phyloP scores from a whole-genome alignment of 2,113 vertebrate genomes.

The Tinamus guttatus region DNA sequence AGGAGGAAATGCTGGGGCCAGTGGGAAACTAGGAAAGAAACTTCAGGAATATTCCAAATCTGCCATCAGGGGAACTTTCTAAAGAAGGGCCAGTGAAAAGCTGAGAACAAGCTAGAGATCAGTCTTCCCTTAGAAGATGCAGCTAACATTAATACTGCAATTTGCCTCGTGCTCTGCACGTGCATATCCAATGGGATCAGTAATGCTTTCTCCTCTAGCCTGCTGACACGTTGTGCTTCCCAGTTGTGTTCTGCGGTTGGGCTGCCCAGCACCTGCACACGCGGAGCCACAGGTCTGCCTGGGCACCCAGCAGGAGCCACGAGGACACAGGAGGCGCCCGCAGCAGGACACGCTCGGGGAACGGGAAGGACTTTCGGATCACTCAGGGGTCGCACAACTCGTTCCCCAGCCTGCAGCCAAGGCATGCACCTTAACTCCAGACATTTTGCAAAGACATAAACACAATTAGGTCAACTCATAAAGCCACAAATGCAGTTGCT shows the following conservation, averaged over 20 bases:
- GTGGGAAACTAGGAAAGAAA: neutral
- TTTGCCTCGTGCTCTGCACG: neutral
- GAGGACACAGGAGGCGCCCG: neutral
- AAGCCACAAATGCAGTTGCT: neutral
- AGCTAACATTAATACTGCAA: neutral
- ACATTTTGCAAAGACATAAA: neutral
- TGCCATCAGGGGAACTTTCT: neutral
- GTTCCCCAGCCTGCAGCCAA: neutral
- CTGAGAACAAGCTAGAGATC: neutral
- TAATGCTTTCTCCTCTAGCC: neutral
- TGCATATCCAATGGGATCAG: neutral
- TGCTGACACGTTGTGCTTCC: neutral
- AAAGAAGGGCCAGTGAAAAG: neutral
- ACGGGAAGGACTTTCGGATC: neutral
- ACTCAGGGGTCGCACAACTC: neutral
- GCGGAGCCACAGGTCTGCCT: neutral
- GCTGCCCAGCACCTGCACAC: neutral
- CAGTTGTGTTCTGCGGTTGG: neutral
- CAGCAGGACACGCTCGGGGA: neutral
- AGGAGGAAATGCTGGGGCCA: neutral
- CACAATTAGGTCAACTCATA: neutral
- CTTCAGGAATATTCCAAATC: neutral
- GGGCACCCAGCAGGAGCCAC: neutral
- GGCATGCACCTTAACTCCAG: neutral
- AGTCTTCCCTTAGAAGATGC: neutral